phyloP scores from a whole-genome alignment of 2,113 vertebrate species.

The Ptyas mucosa region DNA sequence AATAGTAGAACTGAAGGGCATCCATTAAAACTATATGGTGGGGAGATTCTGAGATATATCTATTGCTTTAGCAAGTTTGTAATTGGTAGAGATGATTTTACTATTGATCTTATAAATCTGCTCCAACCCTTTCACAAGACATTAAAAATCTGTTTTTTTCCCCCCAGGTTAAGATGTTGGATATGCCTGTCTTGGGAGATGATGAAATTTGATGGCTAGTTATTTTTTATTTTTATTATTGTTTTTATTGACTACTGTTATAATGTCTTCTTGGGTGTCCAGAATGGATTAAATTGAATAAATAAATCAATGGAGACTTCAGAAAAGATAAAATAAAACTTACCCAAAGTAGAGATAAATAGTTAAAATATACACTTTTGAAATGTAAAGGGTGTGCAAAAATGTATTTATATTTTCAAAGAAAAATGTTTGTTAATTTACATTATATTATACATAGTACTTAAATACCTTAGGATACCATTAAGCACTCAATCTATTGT shows the following conservation, averaged over 20 bases:
- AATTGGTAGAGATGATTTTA: background rate
- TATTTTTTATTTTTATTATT: background rate
- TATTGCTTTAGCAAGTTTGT: background rate
- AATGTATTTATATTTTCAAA: slow-evolving; percentile 14
- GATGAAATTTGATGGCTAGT: background rate
- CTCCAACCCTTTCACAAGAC: background rate
- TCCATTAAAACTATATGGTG: background rate
- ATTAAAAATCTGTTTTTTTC: background rate
- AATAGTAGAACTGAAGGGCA: background rate
- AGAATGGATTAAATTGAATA: background rate
- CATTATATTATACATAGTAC: slow-evolving; percentile 47
- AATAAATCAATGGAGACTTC: slow-evolving; percentile 47
- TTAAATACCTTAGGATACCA: slow-evolving; percentile 59
- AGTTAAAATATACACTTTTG: slow-evolving; percentile 48
- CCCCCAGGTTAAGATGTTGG: background rate
- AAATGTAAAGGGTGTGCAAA: slow-evolving; percentile 28
- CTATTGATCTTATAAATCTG: background rate
- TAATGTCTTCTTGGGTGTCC: background rate
- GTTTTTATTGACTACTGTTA: background rate
- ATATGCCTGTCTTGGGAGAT: background rate
- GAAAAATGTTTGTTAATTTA: slow-evolving; percentile 48
- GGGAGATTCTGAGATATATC: background rate
- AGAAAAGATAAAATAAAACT: slow-evolving; percentile 16
- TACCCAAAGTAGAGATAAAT: slow-evolving; percentile 35
- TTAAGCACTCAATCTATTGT: slow-evolving; percentile 50